Conservation (phyloP, 2,888 invertebrate genomes). For the Hymenopus coronatus region DNA sequence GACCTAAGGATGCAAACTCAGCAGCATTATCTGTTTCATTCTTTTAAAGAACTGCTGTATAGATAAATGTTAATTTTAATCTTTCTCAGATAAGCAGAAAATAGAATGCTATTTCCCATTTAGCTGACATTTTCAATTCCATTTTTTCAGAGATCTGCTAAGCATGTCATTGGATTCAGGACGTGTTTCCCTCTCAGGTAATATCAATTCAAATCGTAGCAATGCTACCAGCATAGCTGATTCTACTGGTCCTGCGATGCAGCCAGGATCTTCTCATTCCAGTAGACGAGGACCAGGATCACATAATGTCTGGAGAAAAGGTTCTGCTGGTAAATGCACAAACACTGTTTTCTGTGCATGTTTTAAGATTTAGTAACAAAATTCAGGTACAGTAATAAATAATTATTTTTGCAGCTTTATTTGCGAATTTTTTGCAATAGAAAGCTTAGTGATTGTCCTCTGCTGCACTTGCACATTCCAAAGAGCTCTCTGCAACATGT, state of each 20-base stretch:
- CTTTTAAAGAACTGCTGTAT: no score
- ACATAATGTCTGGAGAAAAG: conserved; percentile 31
- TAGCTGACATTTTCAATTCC: not conserved
- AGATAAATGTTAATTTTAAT: not conserved
- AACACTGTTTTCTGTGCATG: not conserved
- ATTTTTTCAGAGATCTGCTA: conserved; percentile 25
- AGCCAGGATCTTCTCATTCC: not conserved
- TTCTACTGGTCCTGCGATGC: not conserved
- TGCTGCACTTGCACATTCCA: no score
- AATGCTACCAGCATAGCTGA: conserved; percentile 21
- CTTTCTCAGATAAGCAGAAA: not conserved
- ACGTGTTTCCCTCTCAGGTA: conserved; percentile 12
- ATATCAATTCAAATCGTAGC: conserved; percentile 15
- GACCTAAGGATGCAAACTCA: no score
- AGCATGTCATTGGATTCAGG: conserved; percentile 29
- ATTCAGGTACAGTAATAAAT: not conserved
- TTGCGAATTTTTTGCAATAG: no score
- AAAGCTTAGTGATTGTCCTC: no score
- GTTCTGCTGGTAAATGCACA: conserved; percentile 15
- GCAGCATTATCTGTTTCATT: no score
- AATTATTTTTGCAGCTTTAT: no score
- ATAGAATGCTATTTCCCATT: not conserved
- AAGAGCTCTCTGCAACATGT: no score
- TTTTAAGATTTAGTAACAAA: not conserved
- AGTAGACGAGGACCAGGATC: conserved; percentile 19